A percentile compares a stretch with the other conserved stretches of the same genome.
phyloP scores from a whole-genome alignment of 2,888 invertebrate genomes.

The Pteria penguin region DNA sequence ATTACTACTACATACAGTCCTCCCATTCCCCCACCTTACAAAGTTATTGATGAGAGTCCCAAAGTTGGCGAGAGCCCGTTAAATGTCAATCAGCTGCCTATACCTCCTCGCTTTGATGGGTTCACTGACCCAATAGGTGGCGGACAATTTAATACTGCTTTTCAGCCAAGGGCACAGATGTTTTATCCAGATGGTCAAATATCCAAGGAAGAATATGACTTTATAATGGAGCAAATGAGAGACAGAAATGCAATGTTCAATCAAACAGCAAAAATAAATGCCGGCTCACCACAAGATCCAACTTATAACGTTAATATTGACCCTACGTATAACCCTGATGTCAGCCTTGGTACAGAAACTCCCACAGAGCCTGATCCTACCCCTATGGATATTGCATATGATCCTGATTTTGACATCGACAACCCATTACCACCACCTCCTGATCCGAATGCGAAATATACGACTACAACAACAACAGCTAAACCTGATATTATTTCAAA shows the following conservation, averaged over 20 bases:
- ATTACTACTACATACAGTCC: background rate
- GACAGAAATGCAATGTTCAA: background rate
- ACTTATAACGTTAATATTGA: background rate
- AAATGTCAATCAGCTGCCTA: background rate
- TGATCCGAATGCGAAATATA: background rate
- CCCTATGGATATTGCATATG: background rate
- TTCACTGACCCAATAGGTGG: too few species aligned
- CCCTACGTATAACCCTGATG: background rate
- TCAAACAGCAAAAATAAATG: background rate
- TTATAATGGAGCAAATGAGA: background rate
- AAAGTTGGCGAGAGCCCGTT: background rate
- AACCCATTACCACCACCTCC: background rate
- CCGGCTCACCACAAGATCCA: too few species aligned
- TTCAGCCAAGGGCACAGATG: background rate
- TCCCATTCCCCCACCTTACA: background rate
- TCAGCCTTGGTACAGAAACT: background rate
- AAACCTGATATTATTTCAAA: background rate
- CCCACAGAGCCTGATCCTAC: background rate
- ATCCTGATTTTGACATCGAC: conserved; percentile 8
- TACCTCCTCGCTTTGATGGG: background rate
- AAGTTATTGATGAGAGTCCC: background rate
- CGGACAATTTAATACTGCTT: background rate
- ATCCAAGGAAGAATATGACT: background rate
- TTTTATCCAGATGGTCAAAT: background rate
- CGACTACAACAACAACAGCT: background rate